These are phyloP conservation scores for Balearica regulorum DNA, from an alignment of 2,797 vertebrate species.

Conservation along the genomic window DNA sequence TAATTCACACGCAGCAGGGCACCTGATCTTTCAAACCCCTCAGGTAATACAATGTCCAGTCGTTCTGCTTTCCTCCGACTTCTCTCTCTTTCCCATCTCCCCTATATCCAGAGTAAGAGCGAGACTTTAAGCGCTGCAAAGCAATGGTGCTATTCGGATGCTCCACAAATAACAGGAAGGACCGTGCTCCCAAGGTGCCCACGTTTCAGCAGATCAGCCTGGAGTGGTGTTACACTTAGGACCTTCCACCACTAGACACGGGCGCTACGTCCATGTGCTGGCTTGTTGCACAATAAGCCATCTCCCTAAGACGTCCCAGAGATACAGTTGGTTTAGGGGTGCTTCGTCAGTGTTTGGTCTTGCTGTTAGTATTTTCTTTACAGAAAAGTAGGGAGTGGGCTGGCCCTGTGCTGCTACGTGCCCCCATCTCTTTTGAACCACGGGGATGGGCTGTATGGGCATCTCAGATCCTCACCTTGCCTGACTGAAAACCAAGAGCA, in stretches of 20 bases:
- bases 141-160: fast-evolving
- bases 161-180: not conserved
- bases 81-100: not conserved
- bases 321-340: not conserved
- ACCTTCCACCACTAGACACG: not conserved
- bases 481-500: not conserved
- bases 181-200: fast-evolving
- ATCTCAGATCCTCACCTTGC: not conserved
- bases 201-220: not conserved
- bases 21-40: not conserved
- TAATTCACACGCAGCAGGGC: not conserved
- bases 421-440: fast-evolving
- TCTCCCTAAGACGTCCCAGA: not conserved
- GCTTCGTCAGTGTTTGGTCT: not conserved
- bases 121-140: not conserved
- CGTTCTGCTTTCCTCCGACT: not conserved
- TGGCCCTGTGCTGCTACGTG: not conserved
- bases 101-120: not conserved
- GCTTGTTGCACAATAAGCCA: no score
- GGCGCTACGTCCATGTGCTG: fast-evolving
- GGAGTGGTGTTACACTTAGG: not conserved
- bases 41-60: not conserved
- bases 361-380: not conserved
- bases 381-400: not conserved
- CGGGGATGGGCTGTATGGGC: fast-evolving